Conservation (phyloP, 2,797 vertebrate genomes). For the Falco berigora region DNA sequence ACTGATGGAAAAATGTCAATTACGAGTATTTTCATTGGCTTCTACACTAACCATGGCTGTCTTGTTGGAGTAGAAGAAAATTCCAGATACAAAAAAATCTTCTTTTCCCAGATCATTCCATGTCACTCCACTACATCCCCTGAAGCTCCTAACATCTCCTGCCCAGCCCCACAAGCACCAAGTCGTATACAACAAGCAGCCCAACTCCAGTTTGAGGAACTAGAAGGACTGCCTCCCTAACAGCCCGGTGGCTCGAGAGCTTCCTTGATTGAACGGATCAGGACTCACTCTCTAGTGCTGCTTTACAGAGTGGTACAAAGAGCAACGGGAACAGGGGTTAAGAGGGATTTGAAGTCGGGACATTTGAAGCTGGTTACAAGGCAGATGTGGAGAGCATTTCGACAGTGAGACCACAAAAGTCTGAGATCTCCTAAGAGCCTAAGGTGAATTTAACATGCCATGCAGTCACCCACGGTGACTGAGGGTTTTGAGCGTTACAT, state of each 20-base stretch:
- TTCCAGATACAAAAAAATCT: neutral
- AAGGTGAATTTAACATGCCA: neutral
- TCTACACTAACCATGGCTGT: neutral
- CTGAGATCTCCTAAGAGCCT: neutral
- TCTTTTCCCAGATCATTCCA: neutral
- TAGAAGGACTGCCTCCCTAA: neutral
- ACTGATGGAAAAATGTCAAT: neutral
- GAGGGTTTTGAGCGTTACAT: neutral
- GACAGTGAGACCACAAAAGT: neutral
- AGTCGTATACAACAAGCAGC: neutral
- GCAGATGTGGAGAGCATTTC: neutral
- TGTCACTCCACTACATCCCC: neutral
- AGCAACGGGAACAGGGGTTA: neutral
- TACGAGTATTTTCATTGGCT: neutral
- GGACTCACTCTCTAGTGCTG: neutral
- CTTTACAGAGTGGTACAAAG: neutral
- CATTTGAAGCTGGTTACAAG: neutral
- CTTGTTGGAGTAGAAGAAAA: neutral
- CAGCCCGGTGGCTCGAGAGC: neutral
- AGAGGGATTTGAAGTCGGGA: neutral
- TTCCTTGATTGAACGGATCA: neutral
- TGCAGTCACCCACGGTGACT: neutral
- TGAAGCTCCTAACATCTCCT: neutral
- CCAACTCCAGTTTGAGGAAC: neutral
- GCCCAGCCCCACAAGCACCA: fast-evolving